These are phyloP conservation scores for Hypolimnas misippus DNA, from an alignment of 2,888 invertebrate genomes.

Conservation along the genomic window DNA sequence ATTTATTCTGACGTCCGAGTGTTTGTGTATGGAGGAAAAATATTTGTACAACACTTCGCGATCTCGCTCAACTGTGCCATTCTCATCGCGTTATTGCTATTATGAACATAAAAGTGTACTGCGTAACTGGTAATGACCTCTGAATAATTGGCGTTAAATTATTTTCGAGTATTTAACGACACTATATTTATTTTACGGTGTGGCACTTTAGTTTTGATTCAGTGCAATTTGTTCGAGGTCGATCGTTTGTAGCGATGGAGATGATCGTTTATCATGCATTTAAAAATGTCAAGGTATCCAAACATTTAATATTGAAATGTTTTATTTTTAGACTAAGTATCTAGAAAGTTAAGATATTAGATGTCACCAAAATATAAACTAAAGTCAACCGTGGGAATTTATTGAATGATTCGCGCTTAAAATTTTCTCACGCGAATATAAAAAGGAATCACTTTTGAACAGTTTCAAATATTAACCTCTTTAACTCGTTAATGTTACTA, in stretches of 20 bases:
- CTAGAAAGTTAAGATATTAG: constrained; percentile 10
- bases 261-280: constrained; percentile 3
- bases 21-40: constrained; percentile 56
- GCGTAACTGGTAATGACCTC: constrained; percentile 19
- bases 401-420: constrained; percentile 45
- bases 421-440: constrained; percentile 11
- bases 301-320: constrained; percentile 4
- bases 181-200: constrained; percentile 6
- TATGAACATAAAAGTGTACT: constrained; percentile 14
- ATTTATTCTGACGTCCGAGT: constrained; percentile 50
- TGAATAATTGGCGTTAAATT: constrained; percentile 21
- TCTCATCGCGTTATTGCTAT: constrained; percentile 32
- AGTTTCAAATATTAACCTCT: constrained; percentile 12
- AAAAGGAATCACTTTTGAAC: constrained; percentile 7
- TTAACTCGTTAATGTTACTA: neutral
- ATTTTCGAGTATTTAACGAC: constrained; percentile 7
- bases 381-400: constrained; percentile 55
- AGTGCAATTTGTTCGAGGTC: constrained; percentile 18
- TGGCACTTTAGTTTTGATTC: constrained; percentile 19
- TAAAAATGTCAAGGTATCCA: constrained; percentile 5
- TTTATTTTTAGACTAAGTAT: constrained; percentile 5
- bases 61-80: constrained; percentile 50
- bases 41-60: constrained; percentile 65
- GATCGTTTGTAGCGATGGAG: neutral
- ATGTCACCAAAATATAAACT: constrained; percentile 52